Evolutionary conservation across 2,888 invertebrate genomes (phyloP), one percentile per base, ranked within the genome.

Genomic region (Trachelus troglodyta): DNA sequence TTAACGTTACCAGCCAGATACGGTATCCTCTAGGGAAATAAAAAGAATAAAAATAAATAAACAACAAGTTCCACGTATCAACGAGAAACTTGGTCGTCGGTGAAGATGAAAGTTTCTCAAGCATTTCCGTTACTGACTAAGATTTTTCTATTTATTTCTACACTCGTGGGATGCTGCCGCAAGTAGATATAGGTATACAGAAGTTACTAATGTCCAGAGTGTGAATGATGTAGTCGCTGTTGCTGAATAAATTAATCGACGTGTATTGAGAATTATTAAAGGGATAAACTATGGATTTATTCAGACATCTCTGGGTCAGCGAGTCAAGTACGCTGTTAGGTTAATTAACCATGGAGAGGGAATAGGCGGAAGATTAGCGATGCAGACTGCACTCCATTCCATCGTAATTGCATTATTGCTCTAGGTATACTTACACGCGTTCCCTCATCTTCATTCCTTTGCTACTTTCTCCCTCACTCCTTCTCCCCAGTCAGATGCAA

Each of bases 321-420:
- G 81, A 83, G 85, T 87, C 83, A 80, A 86, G 85, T 82, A 80
- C 79, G 81, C 69, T 74, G 71, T 31, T 71, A 31, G 71, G 71
- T 33, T 71, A 71, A 71, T 71, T 34, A 34, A 71, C 71, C 33
- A 71, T 71, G 71, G 12, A 71, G 33, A 71, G 9, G 31, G 71
- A 34, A 34, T 71, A 31, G 71, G 71, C 31, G 71, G 71, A 71
- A 31, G 71, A 71, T 71, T 34, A 34, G 33, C 71, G 31, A 31
- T 34, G 71, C 71, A 34, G 33, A 23, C 71, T 71, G 31, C 71
- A 34, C 71, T 71, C 71, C 33, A 31, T 81, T 81, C 75, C 83
- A 79, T 81, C 80, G 80, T 84, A 83, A 85, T 84, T 85, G 82
- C 83, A 83, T 81, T 81, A 82, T 83, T 79, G 79, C 83, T 81